These are phyloP conservation scores for Cremastinae sp. DNA, from an alignment of 2,888 invertebrate genomes.

Conservation along the genomic window DNA sequence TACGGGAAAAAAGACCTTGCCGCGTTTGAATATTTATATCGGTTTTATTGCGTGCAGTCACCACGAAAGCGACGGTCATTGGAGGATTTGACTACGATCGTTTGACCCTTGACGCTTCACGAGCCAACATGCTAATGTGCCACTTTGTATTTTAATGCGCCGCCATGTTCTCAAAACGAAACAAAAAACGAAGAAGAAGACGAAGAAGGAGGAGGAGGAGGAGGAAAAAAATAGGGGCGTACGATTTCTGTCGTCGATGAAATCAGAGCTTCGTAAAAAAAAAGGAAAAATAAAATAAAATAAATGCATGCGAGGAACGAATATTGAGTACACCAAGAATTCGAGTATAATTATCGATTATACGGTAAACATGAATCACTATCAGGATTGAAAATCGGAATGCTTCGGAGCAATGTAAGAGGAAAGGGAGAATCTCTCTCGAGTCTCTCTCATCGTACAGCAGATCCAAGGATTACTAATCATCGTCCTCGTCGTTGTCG, in stretches of 20 bases:
- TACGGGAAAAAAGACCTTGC: constrained; percentile 55
- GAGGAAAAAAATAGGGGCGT: background rate
- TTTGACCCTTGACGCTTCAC: constrained; percentile 57
- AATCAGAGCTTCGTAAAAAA: background rate
- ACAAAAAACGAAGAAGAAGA: background rate
- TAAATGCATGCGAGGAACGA: constrained; percentile 4
- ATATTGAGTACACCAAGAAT: constrained; percentile 22
- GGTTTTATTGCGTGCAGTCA: constrained; percentile 49
- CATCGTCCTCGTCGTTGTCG: constrained; percentile 61
- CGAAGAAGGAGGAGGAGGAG: background rate
- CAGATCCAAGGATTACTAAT: constrained; percentile 74
- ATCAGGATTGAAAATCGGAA: constrained; percentile 55
- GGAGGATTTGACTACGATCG: constrained; percentile 54
- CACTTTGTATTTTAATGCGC: constrained; percentile 77
- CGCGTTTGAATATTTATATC: constrained; percentile 56
- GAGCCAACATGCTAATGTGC: constrained; percentile 74
- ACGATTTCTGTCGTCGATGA: constrained; percentile 13
- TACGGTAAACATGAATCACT: constrained; percentile 39
- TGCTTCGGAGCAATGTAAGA: constrained; percentile 28
- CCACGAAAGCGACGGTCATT: constrained; percentile 44
- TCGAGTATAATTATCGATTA: constrained; percentile 55
- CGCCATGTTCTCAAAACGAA: constrained; percentile 25
- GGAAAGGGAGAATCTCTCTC: constrained; percentile 39
- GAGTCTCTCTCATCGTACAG: constrained; percentile 30
- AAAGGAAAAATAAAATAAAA: background rate